These are phyloP conservation scores for Notothenia rossii DNA, from an alignment of 2,113 vertebrate species.

Conservation along the genomic window DNA sequence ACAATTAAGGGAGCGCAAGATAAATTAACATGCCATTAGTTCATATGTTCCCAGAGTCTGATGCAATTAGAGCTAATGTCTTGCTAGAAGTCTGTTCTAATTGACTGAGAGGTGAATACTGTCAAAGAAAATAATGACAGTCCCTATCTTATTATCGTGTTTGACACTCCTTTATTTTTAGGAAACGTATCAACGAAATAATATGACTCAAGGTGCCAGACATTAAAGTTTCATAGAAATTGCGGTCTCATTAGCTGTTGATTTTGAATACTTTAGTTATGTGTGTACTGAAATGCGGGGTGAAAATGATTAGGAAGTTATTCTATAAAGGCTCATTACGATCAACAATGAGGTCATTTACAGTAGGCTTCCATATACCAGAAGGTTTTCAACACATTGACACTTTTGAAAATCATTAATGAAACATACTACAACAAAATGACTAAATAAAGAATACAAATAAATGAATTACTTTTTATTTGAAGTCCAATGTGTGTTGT, in stretches of 20 bases:
- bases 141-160: constrained; percentile 10
- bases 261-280: constrained; percentile 31
- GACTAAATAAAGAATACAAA: constrained; percentile 23
- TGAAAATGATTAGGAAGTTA: constrained; percentile 23
- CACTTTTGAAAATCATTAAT: constrained; percentile 55
- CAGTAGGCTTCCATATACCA: constrained; percentile 25
- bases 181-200: neutral
- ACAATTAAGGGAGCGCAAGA: constrained; percentile 32
- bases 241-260: constrained; percentile 37
- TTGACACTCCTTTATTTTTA: constrained; percentile 8
- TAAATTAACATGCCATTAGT: constrained; percentile 69
- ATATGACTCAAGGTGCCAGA: neutral
- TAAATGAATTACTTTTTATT: constrained; percentile 1
- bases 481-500: constrained; percentile 1
- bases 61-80: constrained; percentile 63
- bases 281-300: constrained; percentile 14
- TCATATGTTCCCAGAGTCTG: constrained; percentile 45
- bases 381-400: constrained; percentile 27
- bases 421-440: neutral
- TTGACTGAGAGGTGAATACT: constrained; percentile 43
- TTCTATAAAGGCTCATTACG: constrained; percentile 43
- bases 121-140: constrained; percentile 40
- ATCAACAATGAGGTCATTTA: constrained; percentile 35
- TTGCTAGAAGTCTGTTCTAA: constrained; percentile 47
- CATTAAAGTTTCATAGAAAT: neutral